A percentile compares a stretch with the other conserved stretches of the same genome.
phyloP scores from a whole-genome alignment of 1,140 invertebrate species.

The Trichonephila inaurata region DNA sequence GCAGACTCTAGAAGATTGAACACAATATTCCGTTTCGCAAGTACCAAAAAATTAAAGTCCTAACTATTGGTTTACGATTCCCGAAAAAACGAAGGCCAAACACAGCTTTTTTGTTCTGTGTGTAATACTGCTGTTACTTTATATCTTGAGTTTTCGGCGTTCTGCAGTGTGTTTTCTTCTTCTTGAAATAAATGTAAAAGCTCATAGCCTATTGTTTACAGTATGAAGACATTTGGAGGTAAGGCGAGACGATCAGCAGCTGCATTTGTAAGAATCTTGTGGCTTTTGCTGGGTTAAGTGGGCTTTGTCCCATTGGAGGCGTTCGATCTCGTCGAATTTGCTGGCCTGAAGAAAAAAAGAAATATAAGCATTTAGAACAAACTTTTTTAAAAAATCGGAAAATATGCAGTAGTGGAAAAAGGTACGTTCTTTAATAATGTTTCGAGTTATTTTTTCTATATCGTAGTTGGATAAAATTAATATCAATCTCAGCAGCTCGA shows the following conservation, averaged over 20 bases:
- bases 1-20: neutral
- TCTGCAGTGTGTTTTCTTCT: neutral
- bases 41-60: neutral
- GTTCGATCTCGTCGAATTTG: slow-evolving; percentile 77
- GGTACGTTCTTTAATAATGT: too few relatives aligned
- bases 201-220: slow-evolving; percentile 70
- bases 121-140: slow-evolving; percentile 60
- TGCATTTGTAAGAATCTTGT: slow-evolving; percentile 67
- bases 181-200: slow-evolving; percentile 63
- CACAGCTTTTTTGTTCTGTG: slow-evolving; percentile 2
- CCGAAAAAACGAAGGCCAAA: neutral
- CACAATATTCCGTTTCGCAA: neutral
- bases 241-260: slow-evolving; percentile 67
- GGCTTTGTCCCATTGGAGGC: slow-evolving; percentile 76
- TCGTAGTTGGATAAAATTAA: too few relatives aligned
- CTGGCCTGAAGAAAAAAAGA: slow-evolving; percentile 76
- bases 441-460: too few relatives aligned
- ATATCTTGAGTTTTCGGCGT: neutral
- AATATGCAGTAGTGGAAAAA: too few relatives aligned
- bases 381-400: too few relatives aligned
- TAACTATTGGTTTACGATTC: neutral
- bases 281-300: slow-evolving; percentile 74
- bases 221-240: slow-evolving; percentile 44
- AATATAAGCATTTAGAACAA: neutral
- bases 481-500: too few relatives aligned